Evolutionary conservation across 2,888 invertebrate genomes (phyloP).

Genomic region (Rhagonycha lutea): DNA sequence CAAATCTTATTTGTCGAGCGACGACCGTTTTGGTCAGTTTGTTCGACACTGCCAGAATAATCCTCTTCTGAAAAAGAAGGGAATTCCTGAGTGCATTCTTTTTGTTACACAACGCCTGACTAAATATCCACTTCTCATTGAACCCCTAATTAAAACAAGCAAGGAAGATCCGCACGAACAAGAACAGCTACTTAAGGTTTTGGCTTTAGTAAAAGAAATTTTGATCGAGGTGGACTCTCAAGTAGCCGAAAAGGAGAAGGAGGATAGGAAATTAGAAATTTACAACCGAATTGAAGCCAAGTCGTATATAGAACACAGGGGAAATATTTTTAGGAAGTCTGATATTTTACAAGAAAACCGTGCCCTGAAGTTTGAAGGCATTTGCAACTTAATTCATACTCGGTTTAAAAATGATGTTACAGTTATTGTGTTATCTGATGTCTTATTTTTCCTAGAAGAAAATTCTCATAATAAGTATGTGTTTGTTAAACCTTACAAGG

Average conservation of each 20-base stretch:
- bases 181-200: slow-evolving; percentile 77
- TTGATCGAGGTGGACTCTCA: slow-evolving; percentile 89
- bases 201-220: slow-evolving; percentile 84
- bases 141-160: slow-evolving; percentile 88
- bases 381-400: slow-evolving; percentile 87
- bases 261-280: slow-evolving; percentile 88
- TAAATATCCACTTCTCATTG: slow-evolving; percentile 91
- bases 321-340: slow-evolving; percentile 91
- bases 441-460: slow-evolving; percentile 89
- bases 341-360: slow-evolving; percentile 85
- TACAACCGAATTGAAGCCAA: slow-evolving; percentile 92
- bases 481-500: slow-evolving; percentile 93
- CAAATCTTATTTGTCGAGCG: slow-evolving; percentile 79
- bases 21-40: slow-evolving; percentile 78
- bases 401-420: slow-evolving; percentile 86
- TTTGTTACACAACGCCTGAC: slow-evolving; percentile 94
- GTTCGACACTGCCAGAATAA: slow-evolving; percentile 86
- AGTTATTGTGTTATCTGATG: slow-evolving; percentile 89
- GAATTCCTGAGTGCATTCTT: slow-evolving; percentile 93
- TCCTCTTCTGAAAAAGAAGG: slow-evolving; percentile 89
- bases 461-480: slow-evolving; percentile 86
- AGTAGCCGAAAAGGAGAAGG: slow-evolving; percentile 89
- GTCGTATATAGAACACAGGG: slow-evolving; percentile 82
- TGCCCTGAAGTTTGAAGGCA: slow-evolving; percentile 85
- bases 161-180: slow-evolving; percentile 80